A percentile compares a stretch with the other conserved stretches of the same genome.
Conservation (phyloP, 30 jellyfish, hydroid and myxozoan species). For the Rhopilema esculentum region DNA sequence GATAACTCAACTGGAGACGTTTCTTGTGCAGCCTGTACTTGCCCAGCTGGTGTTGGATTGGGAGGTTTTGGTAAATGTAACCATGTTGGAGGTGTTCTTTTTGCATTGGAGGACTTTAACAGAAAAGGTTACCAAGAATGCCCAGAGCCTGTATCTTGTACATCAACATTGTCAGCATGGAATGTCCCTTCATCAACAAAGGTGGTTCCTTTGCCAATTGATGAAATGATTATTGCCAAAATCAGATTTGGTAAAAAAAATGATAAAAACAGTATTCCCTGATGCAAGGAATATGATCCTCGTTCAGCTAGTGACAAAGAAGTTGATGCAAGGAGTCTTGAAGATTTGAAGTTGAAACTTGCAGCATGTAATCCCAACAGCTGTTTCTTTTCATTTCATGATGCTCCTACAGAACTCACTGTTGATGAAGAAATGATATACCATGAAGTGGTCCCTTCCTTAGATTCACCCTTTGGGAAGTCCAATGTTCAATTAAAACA, state of each 20-base stretch:
- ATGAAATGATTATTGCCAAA: not conserved
- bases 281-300: not conserved
- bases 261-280: slow-evolving; percentile 1
- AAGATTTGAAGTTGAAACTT: not conserved
- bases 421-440: not conserved
- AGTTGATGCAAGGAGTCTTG: slow-evolving; percentile 11
- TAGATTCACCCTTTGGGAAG: not conserved
- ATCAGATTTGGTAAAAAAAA: slow-evolving; percentile 2
- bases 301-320: not conserved
- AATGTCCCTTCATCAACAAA: not conserved
- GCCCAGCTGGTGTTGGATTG: slow-evolving; percentile 30
- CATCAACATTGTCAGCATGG: not conserved
- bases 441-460: not conserved
- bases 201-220: slow-evolving; percentile 20
- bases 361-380: slow-evolving; percentile 2
- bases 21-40: not conserved
- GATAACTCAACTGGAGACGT: slow-evolving; percentile 11
- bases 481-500: not conserved
- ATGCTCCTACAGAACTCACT: not conserved
- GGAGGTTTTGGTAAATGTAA: slow-evolving; percentile 25
- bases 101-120: not conserved
- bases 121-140: not conserved
- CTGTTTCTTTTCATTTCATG: not conserved
- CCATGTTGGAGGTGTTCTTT: not conserved
- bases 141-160: not conserved